A percentile compares a stretch with the other conserved stretches of the same genome.
These are phyloP conservation scores for Menidia beryllina DNA, from an alignment of 2,113 vertebrate genomes.

Conservation along the genomic window DNA sequence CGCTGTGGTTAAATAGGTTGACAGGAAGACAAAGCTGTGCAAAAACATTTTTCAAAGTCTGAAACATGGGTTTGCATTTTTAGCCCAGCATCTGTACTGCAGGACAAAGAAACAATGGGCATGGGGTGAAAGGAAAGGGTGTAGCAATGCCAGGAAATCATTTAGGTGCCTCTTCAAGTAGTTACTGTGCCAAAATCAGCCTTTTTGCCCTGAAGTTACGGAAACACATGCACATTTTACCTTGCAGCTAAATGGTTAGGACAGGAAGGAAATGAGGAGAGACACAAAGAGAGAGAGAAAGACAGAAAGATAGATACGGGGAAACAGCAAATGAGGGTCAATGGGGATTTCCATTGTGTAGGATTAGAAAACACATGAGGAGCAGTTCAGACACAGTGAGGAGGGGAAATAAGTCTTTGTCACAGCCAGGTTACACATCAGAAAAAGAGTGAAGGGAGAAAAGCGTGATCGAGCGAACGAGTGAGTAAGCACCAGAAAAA, in stretches of 20 bases:
- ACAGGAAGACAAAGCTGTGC: slow-evolving; percentile 26
- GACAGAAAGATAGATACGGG: slow-evolving; percentile 18
- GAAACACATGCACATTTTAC: slow-evolving; percentile 37
- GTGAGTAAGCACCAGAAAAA: slow-evolving; percentile 6
- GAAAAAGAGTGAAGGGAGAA: slow-evolving; percentile 17
- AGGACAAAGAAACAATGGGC: slow-evolving; percentile 57
- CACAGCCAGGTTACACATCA: slow-evolving; percentile 23
- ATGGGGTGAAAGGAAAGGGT: slow-evolving; percentile 47
- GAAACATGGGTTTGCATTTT: background rate
- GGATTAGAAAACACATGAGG: slow-evolving; percentile 56
- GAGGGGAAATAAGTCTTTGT: slow-evolving; percentile 41
- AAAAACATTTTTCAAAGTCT: background rate
- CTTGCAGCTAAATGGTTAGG: slow-evolving; percentile 7
- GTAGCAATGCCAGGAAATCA: slow-evolving; percentile 54
- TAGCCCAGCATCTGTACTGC: background rate
- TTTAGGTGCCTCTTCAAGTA: slow-evolving; percentile 37
- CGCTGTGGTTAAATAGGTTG: background rate
- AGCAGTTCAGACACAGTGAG: slow-evolving; percentile 26
- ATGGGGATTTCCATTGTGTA: slow-evolving; percentile 74
- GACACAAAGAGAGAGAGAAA: slow-evolving; percentile 12
- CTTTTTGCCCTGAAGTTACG: slow-evolving; percentile 4
- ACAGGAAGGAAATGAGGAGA: slow-evolving; percentile 63
- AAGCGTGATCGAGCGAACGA: slow-evolving; percentile 3
- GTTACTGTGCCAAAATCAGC: slow-evolving; percentile 22
- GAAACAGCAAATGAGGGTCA: slow-evolving; percentile 49